Percentiles rank a stretch among this genome's conserved stretches.
These are phyloP conservation scores for Melipona bicolor DNA, from an alignment of 2,888 invertebrate species.

Conservation along the genomic window DNA sequence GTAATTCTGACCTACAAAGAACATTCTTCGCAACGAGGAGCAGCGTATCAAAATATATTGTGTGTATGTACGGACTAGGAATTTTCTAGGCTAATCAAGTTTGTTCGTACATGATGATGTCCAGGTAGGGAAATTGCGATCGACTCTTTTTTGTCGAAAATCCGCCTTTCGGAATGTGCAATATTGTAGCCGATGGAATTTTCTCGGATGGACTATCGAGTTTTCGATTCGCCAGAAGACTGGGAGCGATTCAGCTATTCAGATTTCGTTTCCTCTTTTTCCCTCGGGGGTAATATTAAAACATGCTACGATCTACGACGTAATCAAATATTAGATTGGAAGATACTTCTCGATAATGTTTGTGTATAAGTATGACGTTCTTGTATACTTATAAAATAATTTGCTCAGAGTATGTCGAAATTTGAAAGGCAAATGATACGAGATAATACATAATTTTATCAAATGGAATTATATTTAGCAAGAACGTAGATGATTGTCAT, in stretches of 20 bases:
- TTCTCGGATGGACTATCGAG: not conserved
- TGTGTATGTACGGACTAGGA: not conserved
- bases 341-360: not conserved
- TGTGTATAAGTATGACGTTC: not conserved
- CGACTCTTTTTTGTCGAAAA: not conserved
- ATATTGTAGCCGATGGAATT: conserved; percentile 8
- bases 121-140: not conserved
- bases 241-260: not conserved
- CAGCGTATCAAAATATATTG: not conserved
- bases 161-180: not conserved
- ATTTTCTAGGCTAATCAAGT: conserved; percentile 47
- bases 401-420: not conserved
- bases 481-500: too few relatives aligned
- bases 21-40: conserved; percentile 28
- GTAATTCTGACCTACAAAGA: not conserved
- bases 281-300: conserved; percentile 6
- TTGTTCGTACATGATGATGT: conserved; percentile 5
- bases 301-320: not conserved
- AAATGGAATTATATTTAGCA: too few relatives aligned
- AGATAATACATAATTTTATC: too few relatives aligned
- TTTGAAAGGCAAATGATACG: too few relatives aligned
- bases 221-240: not conserved
- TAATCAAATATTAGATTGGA: conserved; percentile 8
- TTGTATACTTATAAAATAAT: too few relatives aligned
- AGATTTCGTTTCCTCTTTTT: not conserved